phyloP scores from a whole-genome alignment of 2,113 vertebrate species.

The Pristiophorus japonicus region DNA sequence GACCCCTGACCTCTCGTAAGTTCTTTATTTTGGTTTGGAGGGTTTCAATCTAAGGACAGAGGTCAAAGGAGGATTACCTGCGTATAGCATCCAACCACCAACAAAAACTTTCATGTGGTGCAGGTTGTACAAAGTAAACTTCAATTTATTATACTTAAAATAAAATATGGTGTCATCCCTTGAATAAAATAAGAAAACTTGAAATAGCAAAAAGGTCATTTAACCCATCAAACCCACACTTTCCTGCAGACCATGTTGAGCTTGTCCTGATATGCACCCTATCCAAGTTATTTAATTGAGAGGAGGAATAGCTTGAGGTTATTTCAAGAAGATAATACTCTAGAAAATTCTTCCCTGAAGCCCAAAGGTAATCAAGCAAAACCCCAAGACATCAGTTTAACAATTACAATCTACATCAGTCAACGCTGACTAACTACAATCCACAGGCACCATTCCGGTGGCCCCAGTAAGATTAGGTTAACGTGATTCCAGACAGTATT shows the following conservation, averaged over 20 bases:
- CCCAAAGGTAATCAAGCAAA: background rate
- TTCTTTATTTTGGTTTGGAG: slow-evolving; percentile 96
- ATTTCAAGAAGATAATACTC: background rate
- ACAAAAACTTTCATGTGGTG: background rate
- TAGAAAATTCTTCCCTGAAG: background rate
- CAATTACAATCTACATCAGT: background rate
- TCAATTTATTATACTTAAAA: background rate
- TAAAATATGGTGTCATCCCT: background rate
- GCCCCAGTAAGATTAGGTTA: background rate
- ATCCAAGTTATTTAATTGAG: background rate
- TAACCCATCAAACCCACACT: too few species aligned
- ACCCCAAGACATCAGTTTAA: background rate
- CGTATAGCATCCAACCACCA: background rate
- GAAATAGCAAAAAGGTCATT: background rate
- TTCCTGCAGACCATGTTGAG: too few species aligned
- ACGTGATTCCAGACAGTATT: background rate
- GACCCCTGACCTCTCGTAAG: slow-evolving; percentile 85
- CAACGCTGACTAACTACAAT: background rate
- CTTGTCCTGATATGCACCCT: background rate
- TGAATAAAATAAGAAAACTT: background rate
- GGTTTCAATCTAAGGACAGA: slow-evolving; percentile 76
- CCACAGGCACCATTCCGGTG: background rate
- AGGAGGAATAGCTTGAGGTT: slow-evolving; percentile 1
- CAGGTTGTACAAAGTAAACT: background rate
- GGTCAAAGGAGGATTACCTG: slow-evolving; percentile 1